phyloP scores from a whole-genome alignment of 2,888 invertebrate species.

The Byasa hedistus region DNA sequence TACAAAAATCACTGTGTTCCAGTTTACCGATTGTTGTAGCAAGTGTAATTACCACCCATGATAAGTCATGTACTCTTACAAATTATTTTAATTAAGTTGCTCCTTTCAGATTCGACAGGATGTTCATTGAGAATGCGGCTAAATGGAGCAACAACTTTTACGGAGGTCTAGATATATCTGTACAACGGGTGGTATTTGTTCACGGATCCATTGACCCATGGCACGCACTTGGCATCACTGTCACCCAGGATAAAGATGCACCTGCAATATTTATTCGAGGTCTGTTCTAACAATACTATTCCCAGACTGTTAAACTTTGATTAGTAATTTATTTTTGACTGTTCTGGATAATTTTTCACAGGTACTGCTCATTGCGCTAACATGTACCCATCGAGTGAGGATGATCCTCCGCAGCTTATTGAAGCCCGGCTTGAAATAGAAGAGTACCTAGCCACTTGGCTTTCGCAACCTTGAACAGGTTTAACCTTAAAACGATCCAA shows the following conservation, averaged over 20 bases:
- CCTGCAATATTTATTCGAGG: slow-evolving; percentile 89
- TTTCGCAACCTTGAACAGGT: slow-evolving; percentile 33
- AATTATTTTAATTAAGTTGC: background rate
- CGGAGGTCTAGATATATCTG: slow-evolving; percentile 85
- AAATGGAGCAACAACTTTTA: slow-evolving; percentile 88
- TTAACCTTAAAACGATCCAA: background rate
- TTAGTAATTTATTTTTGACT: no score
- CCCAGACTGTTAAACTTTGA: background rate
- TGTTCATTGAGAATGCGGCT: slow-evolving; percentile 82
- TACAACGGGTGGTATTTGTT: slow-evolving; percentile 88
- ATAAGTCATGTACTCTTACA: no score
- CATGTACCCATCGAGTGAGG: slow-evolving; percentile 88
- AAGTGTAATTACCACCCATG: no score
- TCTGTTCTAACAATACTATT: slow-evolving; percentile 44
- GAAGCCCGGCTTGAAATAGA: slow-evolving; percentile 84
- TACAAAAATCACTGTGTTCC: no score
- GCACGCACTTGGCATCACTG: slow-evolving; percentile 88
- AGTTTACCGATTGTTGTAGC: no score
- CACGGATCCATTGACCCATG: slow-evolving; percentile 95
- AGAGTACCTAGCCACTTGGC: slow-evolving; percentile 80
- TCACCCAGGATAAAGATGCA: slow-evolving; percentile 75
- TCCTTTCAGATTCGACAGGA: slow-evolving; percentile 74
- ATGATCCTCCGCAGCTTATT: slow-evolving; percentile 84
- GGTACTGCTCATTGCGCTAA: slow-evolving; percentile 97
- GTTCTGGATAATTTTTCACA: slow-evolving; percentile 44